Conservation (phyloP, 2,797 vertebrate genomes). For the Oreortyx pictus region DNA sequence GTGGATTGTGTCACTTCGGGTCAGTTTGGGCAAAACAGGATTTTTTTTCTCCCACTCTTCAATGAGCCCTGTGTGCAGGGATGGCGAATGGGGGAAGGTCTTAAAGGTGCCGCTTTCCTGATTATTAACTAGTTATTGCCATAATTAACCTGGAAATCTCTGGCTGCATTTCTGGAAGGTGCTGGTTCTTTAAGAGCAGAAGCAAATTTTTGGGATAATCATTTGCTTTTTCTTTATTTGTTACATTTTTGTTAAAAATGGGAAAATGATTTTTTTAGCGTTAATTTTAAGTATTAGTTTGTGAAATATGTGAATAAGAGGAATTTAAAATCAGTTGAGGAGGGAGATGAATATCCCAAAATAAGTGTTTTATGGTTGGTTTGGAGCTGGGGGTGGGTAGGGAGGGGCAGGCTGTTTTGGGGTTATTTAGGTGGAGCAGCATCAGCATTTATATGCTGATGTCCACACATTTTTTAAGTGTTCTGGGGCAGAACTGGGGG, state of each 20-base stretch:
- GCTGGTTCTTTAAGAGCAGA: background rate
- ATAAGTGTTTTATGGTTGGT: background rate
- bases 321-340: background rate
- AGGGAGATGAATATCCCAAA: background rate
- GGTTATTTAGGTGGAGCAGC: background rate
- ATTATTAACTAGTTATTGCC: conserved; percentile 28
- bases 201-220: accelerated
- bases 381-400: background rate
- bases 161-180: no score
- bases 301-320: background rate
- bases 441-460: accelerated
- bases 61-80: conserved; percentile 14
- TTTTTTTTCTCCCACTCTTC: background rate
- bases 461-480: background rate
- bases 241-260: background rate
- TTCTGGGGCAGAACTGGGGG: background rate
- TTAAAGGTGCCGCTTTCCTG: background rate
- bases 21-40: conserved; percentile 58
- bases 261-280: accelerated
- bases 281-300: accelerated
- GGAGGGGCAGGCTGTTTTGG: background rate
- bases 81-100: background rate
- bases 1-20: conserved; percentile 40
- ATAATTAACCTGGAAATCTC: background rate
- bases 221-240: background rate